Evolutionary conservation across 2,797 vertebrate species (phyloP).

Genomic region (Streptopelia turtur): DNA sequence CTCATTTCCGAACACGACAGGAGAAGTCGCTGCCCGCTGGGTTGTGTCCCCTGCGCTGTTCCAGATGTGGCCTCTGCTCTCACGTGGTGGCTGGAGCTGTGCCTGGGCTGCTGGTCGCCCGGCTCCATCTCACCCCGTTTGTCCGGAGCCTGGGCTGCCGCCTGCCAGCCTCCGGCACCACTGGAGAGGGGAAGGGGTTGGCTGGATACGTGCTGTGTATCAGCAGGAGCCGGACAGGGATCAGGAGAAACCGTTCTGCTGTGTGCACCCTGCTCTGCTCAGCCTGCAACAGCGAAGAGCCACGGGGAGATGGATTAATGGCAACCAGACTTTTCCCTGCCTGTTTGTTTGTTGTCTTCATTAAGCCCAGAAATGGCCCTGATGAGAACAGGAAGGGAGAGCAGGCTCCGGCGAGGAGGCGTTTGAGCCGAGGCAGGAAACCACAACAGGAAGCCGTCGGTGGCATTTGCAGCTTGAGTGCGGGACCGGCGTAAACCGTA

Average conservation of each 20-base stretch:
- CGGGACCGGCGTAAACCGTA: not conserved
- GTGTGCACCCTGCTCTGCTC: not conserved
- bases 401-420: not conserved
- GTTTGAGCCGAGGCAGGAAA: slow-evolving; percentile 56
- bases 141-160: not conserved
- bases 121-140: not conserved
- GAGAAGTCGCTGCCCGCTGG: rapidly evolving
- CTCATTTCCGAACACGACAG: not conserved
- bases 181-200: not conserved
- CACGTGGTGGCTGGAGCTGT: not conserved
- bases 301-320: not conserved
- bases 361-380: not conserved
- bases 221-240: rapidly evolving
- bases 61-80: not conserved
- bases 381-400: slow-evolving; percentile 59
- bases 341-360: not conserved
- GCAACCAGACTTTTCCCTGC: not conserved
- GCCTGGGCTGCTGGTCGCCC: not conserved
- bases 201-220: not conserved
- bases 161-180: not conserved
- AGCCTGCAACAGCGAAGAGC: not conserved
- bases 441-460: slow-evolving; percentile 62
- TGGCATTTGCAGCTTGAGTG: not conserved
- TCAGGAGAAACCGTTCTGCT: not conserved
- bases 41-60: not conserved